Conservation (phyloP, 2,888 invertebrate species). For the Orchesellides sinensis region DNA sequence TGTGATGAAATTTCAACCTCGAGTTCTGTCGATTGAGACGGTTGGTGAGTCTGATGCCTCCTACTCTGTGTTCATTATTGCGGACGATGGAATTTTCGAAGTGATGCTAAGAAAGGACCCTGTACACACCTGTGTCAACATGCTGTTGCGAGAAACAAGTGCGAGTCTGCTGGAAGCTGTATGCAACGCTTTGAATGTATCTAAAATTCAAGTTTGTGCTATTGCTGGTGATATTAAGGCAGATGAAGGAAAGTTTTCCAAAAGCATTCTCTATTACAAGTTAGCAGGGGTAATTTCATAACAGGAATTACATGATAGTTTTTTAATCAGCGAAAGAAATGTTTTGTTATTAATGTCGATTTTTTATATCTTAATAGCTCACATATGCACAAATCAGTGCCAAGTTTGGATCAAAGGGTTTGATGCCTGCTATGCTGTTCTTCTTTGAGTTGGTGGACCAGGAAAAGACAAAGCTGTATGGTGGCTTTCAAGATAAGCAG, state of each 20-base stretch:
- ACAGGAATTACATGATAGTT: background rate
- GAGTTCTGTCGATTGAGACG: constrained; percentile 68
- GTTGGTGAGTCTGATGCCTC: constrained; percentile 66
- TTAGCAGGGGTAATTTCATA: constrained; percentile 69
- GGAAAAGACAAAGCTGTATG: constrained; percentile 72
- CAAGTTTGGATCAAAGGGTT: constrained; percentile 73
- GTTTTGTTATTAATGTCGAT: background rate
- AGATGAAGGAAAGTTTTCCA: constrained; percentile 74
- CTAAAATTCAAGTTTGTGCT: constrained; percentile 70
- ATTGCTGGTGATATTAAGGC: constrained; percentile 72
- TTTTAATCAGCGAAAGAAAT: too few relatives aligned
- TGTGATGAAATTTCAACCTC: constrained; percentile 62
- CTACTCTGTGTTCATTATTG: constrained; percentile 72
- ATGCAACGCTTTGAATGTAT: constrained; percentile 72
- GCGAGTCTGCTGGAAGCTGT: constrained; percentile 70
- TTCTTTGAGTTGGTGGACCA: constrained; percentile 73
- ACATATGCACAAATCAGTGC: constrained; percentile 73
- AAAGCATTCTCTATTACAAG: constrained; percentile 74
- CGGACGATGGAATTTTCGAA: constrained; percentile 70
- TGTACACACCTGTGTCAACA: constrained; percentile 69
- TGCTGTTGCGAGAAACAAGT: constrained; percentile 70
- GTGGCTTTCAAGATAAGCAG: constrained; percentile 68
- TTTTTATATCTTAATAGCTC: constrained; percentile 53
- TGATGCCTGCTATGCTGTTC: constrained; percentile 74
- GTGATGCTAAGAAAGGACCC: constrained; percentile 69